Percentiles rank a stretch among this genome's conserved stretches.
phyloP scores from a whole-genome alignment of 1,140 invertebrate genomes.

The Drosophila teissieri region DNA sequence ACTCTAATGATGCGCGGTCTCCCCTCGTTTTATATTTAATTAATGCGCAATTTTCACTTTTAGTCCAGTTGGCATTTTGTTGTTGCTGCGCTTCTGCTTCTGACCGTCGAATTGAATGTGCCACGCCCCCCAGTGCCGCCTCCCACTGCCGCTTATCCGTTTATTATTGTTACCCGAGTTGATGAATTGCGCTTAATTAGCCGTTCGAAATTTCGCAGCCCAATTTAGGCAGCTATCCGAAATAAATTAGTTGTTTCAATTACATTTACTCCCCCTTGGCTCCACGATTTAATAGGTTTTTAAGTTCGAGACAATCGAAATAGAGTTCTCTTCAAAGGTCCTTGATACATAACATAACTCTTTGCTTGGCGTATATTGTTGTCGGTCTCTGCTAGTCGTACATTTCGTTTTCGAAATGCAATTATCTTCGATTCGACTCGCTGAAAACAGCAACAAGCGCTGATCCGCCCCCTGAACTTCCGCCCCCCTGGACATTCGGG shows the following conservation, averaged over 20 bases:
- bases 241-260: not conserved
- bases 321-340: too few species aligned
- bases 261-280: not conserved
- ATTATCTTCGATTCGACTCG: conserved; percentile 7
- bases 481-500: not conserved
- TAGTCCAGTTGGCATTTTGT: conserved; percentile 61
- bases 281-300: not conserved
- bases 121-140: not conserved
- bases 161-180: conserved; percentile 31
- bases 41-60: conserved; percentile 75
- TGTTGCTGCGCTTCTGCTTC: conserved; percentile 6
- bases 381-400: too few species aligned
- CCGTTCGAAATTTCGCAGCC: conserved; percentile 42
- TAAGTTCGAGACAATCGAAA: too few species aligned
- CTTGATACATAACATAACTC: too few species aligned
- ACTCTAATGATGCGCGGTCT: conserved; percentile 73
- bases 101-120: conserved; percentile 14
- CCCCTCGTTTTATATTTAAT: conserved; percentile 71
- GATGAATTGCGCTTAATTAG: conserved; percentile 74
- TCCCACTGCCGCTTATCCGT: conserved; percentile 6
- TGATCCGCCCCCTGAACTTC: not conserved
- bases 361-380: too few species aligned
- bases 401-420: conserved; percentile 19
- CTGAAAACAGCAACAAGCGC: conserved; percentile 8
- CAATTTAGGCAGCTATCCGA: not conserved